Evolutionary conservation across 2,797 vertebrate species (phyloP), one percentile per base, ranked within the genome.

Genomic region (Bryconaethiops microstoma): DNA sequence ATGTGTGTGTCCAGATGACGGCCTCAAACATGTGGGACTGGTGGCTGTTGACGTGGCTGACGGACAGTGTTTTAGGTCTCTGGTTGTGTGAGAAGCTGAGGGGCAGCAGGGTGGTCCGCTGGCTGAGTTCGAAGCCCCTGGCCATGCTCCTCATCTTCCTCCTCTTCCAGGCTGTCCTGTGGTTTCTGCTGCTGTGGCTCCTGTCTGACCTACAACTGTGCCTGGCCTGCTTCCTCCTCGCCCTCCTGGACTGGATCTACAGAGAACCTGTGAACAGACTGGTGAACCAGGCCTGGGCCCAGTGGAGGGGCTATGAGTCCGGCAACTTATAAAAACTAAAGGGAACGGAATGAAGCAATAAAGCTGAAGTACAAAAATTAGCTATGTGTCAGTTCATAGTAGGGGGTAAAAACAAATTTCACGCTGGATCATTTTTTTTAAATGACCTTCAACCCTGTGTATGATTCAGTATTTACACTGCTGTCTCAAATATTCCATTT

Each of bases 221-320:
- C 0, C 14, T 81, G 42, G 86, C 86, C 1, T 88, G 85, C 82
- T 79, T 91, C 50, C 23, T 91, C 23, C 45, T 91, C 17, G 6
- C 52, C 17, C 13, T 88, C 52, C 50, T 75, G 23, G 23, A 60
- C 29, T 86, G 82, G 81, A 72, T 89, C 29, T 85, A 82, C 42
- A 48, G 52, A 5, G 81, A 4, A 10, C 82, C 40, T 0, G 29
- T 72, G 39, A 73, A n/a, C 23, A 78, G 3, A 16, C 76, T 83
- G 60, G 42, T 79, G 19, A 77, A 29, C 10, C 74, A 73, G 81
- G 75, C 65, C 6, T 86, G 63, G 65, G 35, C 1, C n/a, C 45
- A 75, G 21, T 17, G 42, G 19, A 40, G 54, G 48, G 42, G 29
- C 63, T 50, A 59, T 14, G 45, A 19, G 19, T 16, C 16, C 4